These are phyloP conservation scores for Odontothrips loti DNA, from an alignment of 2,888 invertebrate species.

Conservation along the genomic window DNA sequence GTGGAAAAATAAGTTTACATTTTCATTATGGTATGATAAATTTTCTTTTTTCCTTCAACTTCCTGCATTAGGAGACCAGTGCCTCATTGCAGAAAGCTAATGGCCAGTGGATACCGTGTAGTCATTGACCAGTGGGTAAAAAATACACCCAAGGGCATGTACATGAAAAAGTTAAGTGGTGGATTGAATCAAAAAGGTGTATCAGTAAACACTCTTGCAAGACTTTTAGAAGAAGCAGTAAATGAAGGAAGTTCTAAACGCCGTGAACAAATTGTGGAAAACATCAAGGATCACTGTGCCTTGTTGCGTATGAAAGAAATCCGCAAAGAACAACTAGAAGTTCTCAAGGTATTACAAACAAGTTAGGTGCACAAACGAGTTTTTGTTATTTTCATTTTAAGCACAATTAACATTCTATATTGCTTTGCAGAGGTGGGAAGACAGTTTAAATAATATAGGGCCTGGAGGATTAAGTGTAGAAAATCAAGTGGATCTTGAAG, in stretches of 20 bases:
- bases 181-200: neutral
- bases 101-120: neutral
- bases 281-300: slow-evolving; percentile 5
- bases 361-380: no score
- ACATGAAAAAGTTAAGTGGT: neutral
- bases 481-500: neutral
- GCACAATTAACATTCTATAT: neutral
- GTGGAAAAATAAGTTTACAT: neutral
- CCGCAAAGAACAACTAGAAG: neutral
- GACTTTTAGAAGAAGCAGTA: neutral
- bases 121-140: neutral
- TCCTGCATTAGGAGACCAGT: neutral
- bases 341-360: no score
- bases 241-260: neutral
- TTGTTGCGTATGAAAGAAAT: slow-evolving; percentile 5
- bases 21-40: neutral
- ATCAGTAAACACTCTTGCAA: neutral
- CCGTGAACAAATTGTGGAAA: neutral
- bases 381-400: neutral
- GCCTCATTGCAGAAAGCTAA: neutral
- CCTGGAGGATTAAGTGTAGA: neutral
- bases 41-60: neutral
- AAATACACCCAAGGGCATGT: neutral
- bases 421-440: neutral
- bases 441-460: neutral